Percentiles rank a stretch among this genome's conserved stretches.
Evolutionary conservation across 1,140 invertebrate genomes (phyloP).

Genomic region (Acyrthosiphon pisum): DNA sequence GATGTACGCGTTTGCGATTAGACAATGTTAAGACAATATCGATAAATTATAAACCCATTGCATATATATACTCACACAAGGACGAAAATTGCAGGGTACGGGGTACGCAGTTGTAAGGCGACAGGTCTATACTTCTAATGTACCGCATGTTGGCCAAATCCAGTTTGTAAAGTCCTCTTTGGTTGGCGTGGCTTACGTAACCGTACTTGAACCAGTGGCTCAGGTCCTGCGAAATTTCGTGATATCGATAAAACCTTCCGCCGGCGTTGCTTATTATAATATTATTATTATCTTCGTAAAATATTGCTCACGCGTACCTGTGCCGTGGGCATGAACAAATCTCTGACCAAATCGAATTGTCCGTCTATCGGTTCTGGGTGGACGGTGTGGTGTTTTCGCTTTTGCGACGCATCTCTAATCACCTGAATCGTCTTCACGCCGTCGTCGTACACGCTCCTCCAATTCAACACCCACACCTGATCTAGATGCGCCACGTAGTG

Average conservation of each 20-base stretch:
- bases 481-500: slow-evolving; percentile 78
- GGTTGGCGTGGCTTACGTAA: slow-evolving; percentile 79
- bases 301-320: slow-evolving; percentile 62
- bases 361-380: slow-evolving; percentile 82
- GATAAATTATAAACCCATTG: background rate
- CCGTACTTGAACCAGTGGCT: slow-evolving; percentile 76
- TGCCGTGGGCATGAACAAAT: slow-evolving; percentile 74
- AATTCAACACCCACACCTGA: slow-evolving; percentile 82
- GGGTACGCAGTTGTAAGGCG: slow-evolving; percentile 79
- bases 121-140: slow-evolving; percentile 76
- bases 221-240: slow-evolving; percentile 66
- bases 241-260: background rate
- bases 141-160: slow-evolving; percentile 80
- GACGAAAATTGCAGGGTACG: slow-evolving; percentile 75
- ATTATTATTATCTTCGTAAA: background rate
- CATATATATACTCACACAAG: slow-evolving; percentile 70
- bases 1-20: background rate
- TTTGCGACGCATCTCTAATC: slow-evolving; percentile 78
- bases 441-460: slow-evolving; percentile 69
- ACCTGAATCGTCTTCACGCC: slow-evolving; percentile 79
- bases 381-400: slow-evolving; percentile 78
- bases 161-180: slow-evolving; percentile 78
- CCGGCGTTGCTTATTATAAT: background rate
- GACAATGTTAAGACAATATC: background rate
- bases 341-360: slow-evolving; percentile 78